A percentile compares a stretch with the other conserved stretches of the same genome.
These are phyloP conservation scores for Entomyzon cyanotis DNA, from an alignment of 2,113 vertebrate genomes.

Conservation along the genomic window DNA sequence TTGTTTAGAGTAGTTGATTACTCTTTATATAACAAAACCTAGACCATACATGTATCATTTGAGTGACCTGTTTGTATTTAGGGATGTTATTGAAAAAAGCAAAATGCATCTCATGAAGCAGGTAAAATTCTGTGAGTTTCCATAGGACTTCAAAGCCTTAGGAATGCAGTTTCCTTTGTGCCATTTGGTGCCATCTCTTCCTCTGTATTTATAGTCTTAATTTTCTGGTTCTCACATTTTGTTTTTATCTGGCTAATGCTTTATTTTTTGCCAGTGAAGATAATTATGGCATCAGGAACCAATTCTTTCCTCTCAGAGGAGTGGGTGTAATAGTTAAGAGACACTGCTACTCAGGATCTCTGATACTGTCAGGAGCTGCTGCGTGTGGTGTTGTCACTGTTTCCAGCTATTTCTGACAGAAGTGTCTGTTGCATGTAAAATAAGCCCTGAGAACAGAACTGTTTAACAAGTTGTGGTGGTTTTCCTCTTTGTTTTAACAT, in stretches of 20 bases:
- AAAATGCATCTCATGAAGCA: background rate
- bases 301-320: background rate
- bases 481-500: background rate
- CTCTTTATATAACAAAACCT: background rate
- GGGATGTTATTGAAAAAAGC: background rate
- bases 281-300: background rate
- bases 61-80: background rate
- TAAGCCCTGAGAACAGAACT: background rate
- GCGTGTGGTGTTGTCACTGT: background rate
- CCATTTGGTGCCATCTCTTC: background rate
- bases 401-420: background rate
- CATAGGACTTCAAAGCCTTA: background rate
- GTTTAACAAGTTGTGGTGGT: background rate
- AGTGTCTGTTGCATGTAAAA: background rate
- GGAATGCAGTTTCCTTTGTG: background rate
- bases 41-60: rapidly evolving
- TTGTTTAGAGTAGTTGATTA: background rate
- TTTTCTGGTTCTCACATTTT: background rate
- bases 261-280: background rate
- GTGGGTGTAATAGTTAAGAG: background rate
- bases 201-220: background rate
- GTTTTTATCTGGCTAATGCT: background rate
- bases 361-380: background rate
- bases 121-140: background rate
- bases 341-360: background rate